Conservation (phyloP, 2,113 vertebrate species). For the Strix aluco region DNA sequence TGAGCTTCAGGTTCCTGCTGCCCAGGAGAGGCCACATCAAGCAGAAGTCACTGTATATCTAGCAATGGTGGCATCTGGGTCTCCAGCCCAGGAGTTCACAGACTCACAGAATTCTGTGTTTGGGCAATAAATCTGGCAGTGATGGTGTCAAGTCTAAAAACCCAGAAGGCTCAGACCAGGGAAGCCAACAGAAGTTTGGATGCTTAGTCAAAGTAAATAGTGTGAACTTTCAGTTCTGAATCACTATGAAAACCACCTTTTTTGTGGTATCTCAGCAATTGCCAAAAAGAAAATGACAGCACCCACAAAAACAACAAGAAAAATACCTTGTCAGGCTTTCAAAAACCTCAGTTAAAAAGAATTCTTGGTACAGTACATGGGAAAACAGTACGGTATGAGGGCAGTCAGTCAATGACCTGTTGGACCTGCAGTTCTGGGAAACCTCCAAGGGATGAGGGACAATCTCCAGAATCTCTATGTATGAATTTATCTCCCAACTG, state of each 20-base stretch:
- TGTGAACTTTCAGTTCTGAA: background rate
- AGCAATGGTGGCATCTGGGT: background rate
- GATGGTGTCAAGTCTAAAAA: background rate
- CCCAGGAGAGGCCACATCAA: background rate
- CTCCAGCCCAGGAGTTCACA: background rate
- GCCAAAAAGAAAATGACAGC: background rate
- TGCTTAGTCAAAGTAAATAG: background rate
- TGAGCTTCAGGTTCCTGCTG: background rate
- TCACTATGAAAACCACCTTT: background rate
- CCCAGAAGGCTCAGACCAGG: fast-evolving
- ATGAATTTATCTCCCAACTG: background rate
- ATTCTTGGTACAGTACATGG: fast-evolving
- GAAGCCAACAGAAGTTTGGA: background rate
- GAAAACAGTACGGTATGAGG: background rate
- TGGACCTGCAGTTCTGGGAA: background rate
- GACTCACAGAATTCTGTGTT: background rate
- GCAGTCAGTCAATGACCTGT: background rate
- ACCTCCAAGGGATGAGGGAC: background rate
- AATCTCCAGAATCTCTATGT: background rate
- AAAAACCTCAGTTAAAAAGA: background rate
- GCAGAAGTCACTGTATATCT: background rate
- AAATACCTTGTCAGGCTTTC: background rate
- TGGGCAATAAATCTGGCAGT: background rate
- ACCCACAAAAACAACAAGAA: background rate
- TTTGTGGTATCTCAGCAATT: background rate